Conservation (phyloP, 2,797 vertebrate genomes). For the Macropus fuliginosus region DNA sequence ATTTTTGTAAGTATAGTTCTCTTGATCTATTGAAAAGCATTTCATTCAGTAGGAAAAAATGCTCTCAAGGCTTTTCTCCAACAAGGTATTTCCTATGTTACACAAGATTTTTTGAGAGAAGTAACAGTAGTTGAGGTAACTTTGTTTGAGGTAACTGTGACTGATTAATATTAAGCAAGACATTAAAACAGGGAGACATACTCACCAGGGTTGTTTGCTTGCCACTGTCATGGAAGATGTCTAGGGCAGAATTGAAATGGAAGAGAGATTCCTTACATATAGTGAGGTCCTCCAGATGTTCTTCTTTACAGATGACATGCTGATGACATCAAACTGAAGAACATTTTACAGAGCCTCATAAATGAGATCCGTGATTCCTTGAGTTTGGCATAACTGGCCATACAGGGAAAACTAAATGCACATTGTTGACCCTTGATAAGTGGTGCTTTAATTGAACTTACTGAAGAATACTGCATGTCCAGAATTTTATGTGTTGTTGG, state of each 20-base stretch:
- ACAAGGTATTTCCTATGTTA: not conserved
- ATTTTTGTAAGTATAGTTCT: not conserved
- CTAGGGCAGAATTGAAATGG: not conserved
- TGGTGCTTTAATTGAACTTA: not conserved
- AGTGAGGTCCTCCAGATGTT: not conserved
- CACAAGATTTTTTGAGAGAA: not conserved
- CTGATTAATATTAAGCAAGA: not conserved
- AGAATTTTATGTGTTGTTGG: not conserved
- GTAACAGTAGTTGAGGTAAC: not conserved
- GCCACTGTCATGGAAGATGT: not conserved
- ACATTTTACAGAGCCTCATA: not conserved
- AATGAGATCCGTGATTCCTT: not conserved
- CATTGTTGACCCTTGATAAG: not conserved
- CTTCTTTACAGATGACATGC: not conserved
- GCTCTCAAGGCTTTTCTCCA: not conserved
- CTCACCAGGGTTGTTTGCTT: not conserved
- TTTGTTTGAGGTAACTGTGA: not conserved
- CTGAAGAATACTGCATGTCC: not conserved
- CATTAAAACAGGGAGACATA: not conserved
- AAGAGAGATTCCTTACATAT: not conserved
- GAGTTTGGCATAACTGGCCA: not conserved
- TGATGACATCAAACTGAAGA: not conserved
- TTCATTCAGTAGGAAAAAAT: not conserved
- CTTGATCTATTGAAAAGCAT: not conserved
- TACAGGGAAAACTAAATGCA: not conserved